A percentile compares a stretch with the other conserved stretches of the same genome.
phyloP scores from a whole-genome alignment of 2,797 vertebrate species.

The Buceros bicornis region DNA sequence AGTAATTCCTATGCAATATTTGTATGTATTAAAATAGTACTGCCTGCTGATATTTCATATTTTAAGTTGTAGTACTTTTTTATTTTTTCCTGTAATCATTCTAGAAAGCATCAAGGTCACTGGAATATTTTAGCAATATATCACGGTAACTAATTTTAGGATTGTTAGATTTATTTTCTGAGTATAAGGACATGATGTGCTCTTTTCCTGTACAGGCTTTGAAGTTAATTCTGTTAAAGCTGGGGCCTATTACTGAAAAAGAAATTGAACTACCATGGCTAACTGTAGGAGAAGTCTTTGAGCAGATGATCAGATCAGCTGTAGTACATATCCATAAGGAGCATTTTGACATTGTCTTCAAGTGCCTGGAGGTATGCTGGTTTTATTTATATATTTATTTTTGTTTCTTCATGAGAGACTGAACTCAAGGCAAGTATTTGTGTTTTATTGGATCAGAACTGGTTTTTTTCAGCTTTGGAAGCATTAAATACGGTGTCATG shows the following conservation, averaged over 20 bases:
- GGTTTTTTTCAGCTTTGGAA: background rate
- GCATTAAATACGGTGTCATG: background rate
- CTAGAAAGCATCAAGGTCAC: background rate
- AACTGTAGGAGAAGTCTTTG: slow-evolving; percentile 86
- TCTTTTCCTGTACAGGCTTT: slow-evolving; percentile 81
- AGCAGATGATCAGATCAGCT: slow-evolving; percentile 88
- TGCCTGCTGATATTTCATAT: background rate
- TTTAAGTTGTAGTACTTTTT: background rate
- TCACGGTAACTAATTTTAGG: background rate
- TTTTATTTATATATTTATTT: background rate
- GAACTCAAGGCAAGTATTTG: background rate
- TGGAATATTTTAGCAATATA: background rate
- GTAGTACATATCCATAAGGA: slow-evolving; percentile 85
- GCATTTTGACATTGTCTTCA: slow-evolving; percentile 89
- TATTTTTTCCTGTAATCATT: background rate
- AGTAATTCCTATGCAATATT: background rate
- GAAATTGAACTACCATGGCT: slow-evolving; percentile 85
- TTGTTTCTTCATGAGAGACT: background rate
- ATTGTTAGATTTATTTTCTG: background rate
- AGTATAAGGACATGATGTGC: background rate
- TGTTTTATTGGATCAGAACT: background rate
- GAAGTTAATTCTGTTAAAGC: slow-evolving; percentile 86
- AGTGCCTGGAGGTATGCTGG: slow-evolving; percentile 86
- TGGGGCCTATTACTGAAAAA: slow-evolving; percentile 86
- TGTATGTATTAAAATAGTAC: background rate